Percentiles rank a stretch among this genome's conserved stretches.
phyloP scores from a whole-genome alignment of 2,797 vertebrate genomes.

The Avahi laniger region DNA sequence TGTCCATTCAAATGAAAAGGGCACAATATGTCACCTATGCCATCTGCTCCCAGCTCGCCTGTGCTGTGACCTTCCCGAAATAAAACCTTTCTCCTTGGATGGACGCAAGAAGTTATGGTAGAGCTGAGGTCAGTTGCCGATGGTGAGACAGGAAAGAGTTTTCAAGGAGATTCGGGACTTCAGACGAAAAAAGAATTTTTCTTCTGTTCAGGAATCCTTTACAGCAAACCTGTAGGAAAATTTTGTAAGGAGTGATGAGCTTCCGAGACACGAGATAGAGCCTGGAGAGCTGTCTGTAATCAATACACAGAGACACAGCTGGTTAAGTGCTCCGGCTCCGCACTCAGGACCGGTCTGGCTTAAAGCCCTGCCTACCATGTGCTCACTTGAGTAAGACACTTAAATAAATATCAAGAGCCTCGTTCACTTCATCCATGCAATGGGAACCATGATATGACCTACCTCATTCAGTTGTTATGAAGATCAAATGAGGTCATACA shows the following conservation, averaged over 20 bases:
- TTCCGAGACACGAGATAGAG: not conserved
- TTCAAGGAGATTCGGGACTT: not conserved
- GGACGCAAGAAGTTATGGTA: not conserved
- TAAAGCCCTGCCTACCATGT: not conserved
- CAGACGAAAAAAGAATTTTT: not conserved
- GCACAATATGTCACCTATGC: not conserved
- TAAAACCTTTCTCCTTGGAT: conserved; percentile 1
- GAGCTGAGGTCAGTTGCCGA: not conserved
- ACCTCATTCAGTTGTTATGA: not conserved
- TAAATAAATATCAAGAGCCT: not conserved
- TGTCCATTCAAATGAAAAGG: conserved; percentile 34
- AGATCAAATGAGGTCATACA: not conserved
- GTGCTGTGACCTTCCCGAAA: conserved; percentile 37
- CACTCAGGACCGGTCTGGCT: not conserved
- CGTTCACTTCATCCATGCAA: not conserved
- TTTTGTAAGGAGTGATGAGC: not conserved
- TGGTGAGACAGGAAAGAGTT: not conserved
- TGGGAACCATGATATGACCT: not conserved
- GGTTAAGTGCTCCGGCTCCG: not conserved
- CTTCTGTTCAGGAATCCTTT: not conserved
- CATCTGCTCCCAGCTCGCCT: conserved; percentile 24
- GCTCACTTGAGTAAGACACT: not conserved
- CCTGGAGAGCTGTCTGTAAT: not conserved
- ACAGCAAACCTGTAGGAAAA: not conserved
- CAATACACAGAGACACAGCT: not conserved